Percentiles rank a stretch among this genome's conserved stretches.
phyloP scores from a whole-genome alignment of 1,140 invertebrate species.

The Drosophila azteca region DNA sequence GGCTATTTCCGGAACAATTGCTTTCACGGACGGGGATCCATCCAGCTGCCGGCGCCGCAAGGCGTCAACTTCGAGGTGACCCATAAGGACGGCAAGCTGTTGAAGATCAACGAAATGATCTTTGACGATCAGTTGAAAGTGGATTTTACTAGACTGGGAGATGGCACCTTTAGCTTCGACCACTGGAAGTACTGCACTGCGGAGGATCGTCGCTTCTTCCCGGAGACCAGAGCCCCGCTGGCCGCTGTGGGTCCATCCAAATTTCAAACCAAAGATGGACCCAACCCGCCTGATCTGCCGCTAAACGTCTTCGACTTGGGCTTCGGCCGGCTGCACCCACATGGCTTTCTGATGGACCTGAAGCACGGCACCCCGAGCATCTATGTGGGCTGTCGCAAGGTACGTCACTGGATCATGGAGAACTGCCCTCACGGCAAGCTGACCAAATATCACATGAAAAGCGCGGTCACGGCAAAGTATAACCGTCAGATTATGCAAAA shows the following conservation, averaged over 20 bases:
- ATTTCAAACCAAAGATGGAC: constrained; percentile 15
- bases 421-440: constrained; percentile 55
- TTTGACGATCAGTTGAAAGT: constrained; percentile 53
- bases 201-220: constrained; percentile 49
- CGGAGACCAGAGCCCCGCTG: constrained; percentile 9
- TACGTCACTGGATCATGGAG: constrained; percentile 55
- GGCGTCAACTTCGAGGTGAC: constrained; percentile 43
- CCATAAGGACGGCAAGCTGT: constrained; percentile 44
- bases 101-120: constrained; percentile 39
- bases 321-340: constrained; percentile 32
- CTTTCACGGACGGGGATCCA: constrained; percentile 61
- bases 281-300: not conserved
- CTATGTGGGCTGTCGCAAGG: constrained; percentile 41
- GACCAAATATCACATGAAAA: not conserved
- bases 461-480: constrained; percentile 15
- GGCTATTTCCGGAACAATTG: constrained; percentile 50
- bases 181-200: constrained; percentile 53
- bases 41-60: constrained; percentile 20
- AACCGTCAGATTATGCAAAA: constrained; percentile 50
- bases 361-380: not conserved
- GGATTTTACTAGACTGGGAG: constrained; percentile 16
- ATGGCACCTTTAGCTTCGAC: constrained; percentile 11
- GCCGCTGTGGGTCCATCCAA: constrained; percentile 31
- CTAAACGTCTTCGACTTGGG: constrained; percentile 58
- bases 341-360: constrained; percentile 14